Evolutionary conservation across 23 tunicate species (phyloP).

Genomic region (Halocynthia roretzi): DNA sequence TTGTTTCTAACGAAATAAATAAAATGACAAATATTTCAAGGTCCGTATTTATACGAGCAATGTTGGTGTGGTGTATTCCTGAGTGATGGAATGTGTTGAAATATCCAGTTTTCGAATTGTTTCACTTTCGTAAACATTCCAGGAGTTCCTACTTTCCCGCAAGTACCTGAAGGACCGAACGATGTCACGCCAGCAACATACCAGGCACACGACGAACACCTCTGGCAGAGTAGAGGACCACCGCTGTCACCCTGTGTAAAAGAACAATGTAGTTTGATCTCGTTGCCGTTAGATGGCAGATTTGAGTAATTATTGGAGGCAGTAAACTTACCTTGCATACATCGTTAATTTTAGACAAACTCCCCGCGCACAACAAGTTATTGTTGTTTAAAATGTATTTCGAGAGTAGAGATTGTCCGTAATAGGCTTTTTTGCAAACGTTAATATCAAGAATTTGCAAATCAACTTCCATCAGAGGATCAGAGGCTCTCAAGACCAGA

Average conservation of each 20-base stretch:
- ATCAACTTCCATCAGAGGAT: too few species aligned
- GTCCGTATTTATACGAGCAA: conserved; percentile 9
- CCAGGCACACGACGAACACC: not conserved
- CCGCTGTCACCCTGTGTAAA: conserved; percentile 23
- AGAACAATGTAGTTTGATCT: too few species aligned
- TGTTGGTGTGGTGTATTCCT: not conserved
- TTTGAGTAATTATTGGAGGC: not conserved
- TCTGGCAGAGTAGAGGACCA: conserved; percentile 26
- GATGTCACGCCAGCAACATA: conserved; percentile 1
- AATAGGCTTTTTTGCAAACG: too few species aligned
- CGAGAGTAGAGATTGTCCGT: too few species aligned
- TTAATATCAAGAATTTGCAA: too few species aligned
- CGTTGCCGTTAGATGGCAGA: too few species aligned
- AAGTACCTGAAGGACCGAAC: not conserved
- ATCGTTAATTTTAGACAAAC: not conserved
- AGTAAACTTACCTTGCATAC: not conserved
- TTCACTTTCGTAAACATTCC: not conserved
- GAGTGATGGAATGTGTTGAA: not conserved
- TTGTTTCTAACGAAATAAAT: not conserved
- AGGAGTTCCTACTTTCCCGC: not conserved
- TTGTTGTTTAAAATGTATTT: too few species aligned
- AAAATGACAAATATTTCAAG: not conserved
- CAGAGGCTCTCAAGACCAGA: too few species aligned
- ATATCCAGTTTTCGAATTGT: conserved; percentile 3
- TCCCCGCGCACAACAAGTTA: not conserved